Conservation (phyloP, 2,888 invertebrate species). For the Cheiracanthium punctorium region DNA sequence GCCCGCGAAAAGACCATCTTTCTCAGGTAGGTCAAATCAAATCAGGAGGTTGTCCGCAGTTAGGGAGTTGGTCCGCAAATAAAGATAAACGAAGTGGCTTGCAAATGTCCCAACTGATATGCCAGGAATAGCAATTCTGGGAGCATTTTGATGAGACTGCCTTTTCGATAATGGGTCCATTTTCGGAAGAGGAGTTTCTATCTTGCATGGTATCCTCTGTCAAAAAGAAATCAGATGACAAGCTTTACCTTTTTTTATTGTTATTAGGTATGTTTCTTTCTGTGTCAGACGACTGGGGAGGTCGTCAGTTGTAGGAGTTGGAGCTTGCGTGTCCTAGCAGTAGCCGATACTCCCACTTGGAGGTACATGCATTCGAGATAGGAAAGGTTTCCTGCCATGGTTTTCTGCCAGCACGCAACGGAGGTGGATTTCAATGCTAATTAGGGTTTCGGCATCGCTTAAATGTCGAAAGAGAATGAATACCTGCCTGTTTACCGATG, state of each 20-base stretch:
- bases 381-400: neutral
- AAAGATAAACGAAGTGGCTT: slow-evolving; percentile 42
- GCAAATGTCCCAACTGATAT: slow-evolving; percentile 34
- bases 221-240: neutral
- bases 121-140: slow-evolving; percentile 9
- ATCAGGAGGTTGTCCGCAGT: slow-evolving; percentile 7
- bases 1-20: neutral
- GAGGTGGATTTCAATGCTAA: neutral
- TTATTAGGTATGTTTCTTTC: neutral
- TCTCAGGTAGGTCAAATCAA: slow-evolving; percentile 13
- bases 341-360: neutral
- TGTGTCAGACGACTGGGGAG: neutral
- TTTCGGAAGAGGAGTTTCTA: neutral
- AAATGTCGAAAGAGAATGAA: neutral
- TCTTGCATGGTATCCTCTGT: neutral
- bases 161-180: slow-evolving; percentile 49
- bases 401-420: neutral
- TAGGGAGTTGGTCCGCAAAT: slow-evolving; percentile 27
- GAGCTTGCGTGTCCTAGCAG: neutral
- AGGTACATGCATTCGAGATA: neutral
- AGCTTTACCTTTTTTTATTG: neutral
- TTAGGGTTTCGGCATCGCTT: neutral
- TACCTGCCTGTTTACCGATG: too few relatives aligned
- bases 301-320: neutral
- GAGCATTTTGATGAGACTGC: slow-evolving; percentile 38